These are phyloP conservation scores for Adelphocoris suturalis DNA, from an alignment of 2,888 invertebrate species.

Conservation along the genomic window DNA sequence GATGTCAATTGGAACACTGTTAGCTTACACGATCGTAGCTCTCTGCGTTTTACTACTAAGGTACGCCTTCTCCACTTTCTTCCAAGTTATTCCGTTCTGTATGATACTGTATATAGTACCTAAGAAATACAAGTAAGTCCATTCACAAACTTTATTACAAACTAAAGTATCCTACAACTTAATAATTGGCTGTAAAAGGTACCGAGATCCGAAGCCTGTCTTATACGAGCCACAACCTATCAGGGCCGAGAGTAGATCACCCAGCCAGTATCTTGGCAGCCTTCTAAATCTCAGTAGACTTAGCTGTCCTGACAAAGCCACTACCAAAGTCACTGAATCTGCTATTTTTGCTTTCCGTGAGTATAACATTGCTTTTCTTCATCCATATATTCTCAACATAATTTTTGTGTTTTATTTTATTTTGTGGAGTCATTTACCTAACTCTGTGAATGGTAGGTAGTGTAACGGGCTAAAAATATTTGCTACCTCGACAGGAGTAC, in stretches of 20 bases:
- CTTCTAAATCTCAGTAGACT: slow-evolving; percentile 86
- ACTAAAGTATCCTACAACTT: background rate
- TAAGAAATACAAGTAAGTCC: too few species aligned
- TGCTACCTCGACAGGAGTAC: too few species aligned
- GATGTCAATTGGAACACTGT: slow-evolving; percentile 95
- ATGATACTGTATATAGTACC: too few species aligned
- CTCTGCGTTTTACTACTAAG: slow-evolving; percentile 93
- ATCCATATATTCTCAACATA: too few species aligned
- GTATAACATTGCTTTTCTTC: slow-evolving; percentile 62
- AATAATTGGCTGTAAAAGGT: slow-evolving; percentile 65
- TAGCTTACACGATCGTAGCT: slow-evolving; percentile 95
- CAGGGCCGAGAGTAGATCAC: slow-evolving; percentile 66
- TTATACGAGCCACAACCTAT: slow-evolving; percentile 73
- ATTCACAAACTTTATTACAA: too few species aligned
- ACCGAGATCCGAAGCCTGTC: slow-evolving; percentile 75
- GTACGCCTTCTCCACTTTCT: background rate
- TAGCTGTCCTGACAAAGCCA: slow-evolving; percentile 84
- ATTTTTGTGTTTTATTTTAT: too few species aligned
- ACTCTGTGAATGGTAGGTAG: too few species aligned
- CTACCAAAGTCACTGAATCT: slow-evolving; percentile 84
- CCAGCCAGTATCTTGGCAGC: slow-evolving; percentile 76
- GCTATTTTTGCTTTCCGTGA: slow-evolving; percentile 82
- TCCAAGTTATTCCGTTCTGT: too few species aligned
- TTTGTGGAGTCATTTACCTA: too few species aligned
- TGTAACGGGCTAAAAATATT: too few species aligned